These are phyloP conservation scores for Limnothrissa miodon DNA, from an alignment of 2,113 vertebrate species.

Conservation along the genomic window DNA sequence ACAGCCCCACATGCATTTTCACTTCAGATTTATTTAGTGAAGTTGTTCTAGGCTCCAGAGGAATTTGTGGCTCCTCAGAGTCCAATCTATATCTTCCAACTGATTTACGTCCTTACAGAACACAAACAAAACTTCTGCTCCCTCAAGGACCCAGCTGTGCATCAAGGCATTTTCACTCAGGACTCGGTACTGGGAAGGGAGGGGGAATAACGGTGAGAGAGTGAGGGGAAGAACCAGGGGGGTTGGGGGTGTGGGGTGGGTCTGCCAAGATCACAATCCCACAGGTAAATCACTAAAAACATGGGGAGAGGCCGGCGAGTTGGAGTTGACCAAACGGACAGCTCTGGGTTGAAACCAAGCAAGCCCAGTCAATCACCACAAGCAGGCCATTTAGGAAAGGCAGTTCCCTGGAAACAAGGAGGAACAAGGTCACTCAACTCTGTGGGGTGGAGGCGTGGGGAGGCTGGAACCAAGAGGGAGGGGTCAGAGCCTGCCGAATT, in stretches of 20 bases:
- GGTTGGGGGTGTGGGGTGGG: background rate
- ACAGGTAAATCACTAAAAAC: conserved; percentile 29
- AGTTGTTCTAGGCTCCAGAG: conserved; percentile 58
- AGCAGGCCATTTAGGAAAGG: conserved; percentile 11
- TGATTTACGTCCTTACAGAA: conserved; percentile 72
- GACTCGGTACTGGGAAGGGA: conserved; percentile 25
- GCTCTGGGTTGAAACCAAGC: conserved; percentile 9
- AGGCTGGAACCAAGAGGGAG: background rate
- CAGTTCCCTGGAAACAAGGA: conserved; percentile 15
- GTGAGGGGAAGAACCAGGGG: background rate
- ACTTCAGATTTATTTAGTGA: conserved; percentile 74
- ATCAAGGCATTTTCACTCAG: conserved; percentile 39
- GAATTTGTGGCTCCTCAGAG: conserved; percentile 64
- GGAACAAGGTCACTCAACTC: conserved; percentile 17
- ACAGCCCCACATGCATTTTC: conserved; percentile 74
- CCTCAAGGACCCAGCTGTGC: conserved; percentile 65
- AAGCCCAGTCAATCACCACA: conserved; percentile 1
- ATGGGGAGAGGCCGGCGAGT: background rate
- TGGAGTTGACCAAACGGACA: conserved; percentile 14
- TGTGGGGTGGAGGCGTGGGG: background rate
- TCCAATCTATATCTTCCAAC: conserved; percentile 59
- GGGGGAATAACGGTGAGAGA: conserved; percentile 26
- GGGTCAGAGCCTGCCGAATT: background rate
- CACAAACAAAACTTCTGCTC: conserved; percentile 68
- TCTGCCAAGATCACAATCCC: conserved; percentile 15